Evolutionary conservation across 2,113 vertebrate species (phyloP), one percentile per base, ranked within the genome.

Genomic region (Cavia aperea): DNA sequence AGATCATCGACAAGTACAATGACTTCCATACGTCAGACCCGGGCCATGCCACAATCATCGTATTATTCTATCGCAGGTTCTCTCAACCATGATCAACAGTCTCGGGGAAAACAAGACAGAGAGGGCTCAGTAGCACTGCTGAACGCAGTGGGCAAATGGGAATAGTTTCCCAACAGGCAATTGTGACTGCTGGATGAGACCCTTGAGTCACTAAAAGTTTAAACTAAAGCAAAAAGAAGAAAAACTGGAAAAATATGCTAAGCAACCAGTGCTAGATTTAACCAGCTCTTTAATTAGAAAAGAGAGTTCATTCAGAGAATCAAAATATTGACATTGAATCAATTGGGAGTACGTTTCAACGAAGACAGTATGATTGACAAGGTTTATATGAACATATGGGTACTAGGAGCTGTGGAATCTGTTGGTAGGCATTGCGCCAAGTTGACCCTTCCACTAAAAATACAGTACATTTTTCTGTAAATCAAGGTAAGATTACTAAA

Each of bases 401-500:
- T 62, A 60, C 13, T 70, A 86, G 31, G 9, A 82, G 23, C 39
- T 43, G 65, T 68, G 15, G 91, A 86, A 92, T 68, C 49, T 83
- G 46, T 91, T 92, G 11, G 21, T 33, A 72, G n/a, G 24, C 16
- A 81, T 91, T 83, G 68, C 77, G 24, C 62, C 81, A 91, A 84
- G 16, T 70, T 19, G 73, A 58, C 12, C 12, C 13, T 19, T 87
- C 56, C 68, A 65, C 29, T 90, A 82, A 92, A 95, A 91, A 54
- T 68, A 8, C 5, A 78, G 26, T 78, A 12, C 1, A 15, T 88
- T 93, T 88, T 88, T 66, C 36, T 82, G 18, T 62, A 90, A 94
- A 54, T 89, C 72, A 89, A 95, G 75, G 60, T 81, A 29, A 82
- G 26, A 15, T 93, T 78, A 43, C 56, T 70, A 92, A 83, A 51